Base-by-base conservation (phyloP, 2,888 invertebrate species). In the Epinotia ramella region DNA sequence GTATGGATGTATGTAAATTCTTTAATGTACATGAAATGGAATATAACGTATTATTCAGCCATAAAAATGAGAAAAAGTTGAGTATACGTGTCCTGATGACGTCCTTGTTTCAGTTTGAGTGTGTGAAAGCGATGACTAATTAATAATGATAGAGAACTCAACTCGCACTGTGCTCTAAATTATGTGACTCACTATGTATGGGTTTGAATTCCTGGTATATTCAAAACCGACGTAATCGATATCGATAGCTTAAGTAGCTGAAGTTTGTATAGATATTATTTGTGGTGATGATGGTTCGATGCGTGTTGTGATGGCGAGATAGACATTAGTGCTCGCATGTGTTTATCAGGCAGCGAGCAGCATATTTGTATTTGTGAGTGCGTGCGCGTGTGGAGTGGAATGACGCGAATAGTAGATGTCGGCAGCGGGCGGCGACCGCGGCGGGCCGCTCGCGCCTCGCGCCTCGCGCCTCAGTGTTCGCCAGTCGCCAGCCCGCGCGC, bases 361-460 rank as follows among this genome's bases (percentile, higher is more conserved):
- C 84, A 88, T 90, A 91, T 91, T 92, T 91, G 91, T 91, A 88
- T 90, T 89, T 87, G 89, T 89, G 88, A 86, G 89, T 92, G 91
- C 89, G 93, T 91, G 89, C 89, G 88, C 89, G 91, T 91, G 90
- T 89, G 87, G 88, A 88, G 86, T 86, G 88, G 87, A 86, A 87
- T 93, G 91, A 93, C 92, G 93, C 92, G 93, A 92, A 93, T 91
- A 90, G 86, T 89, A 90, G 91, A 89, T 88, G 86, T 59, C 69
- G 59, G 69, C 46, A 44, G 57, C 44, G 57, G 68, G 88, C 88
- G 85, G 82, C 80, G 80, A 81, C 85, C 84, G 82, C 86, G 83
- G 84, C 83, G 83, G 79, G 78, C 79, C 73, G 75, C 77, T 80
- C 78, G 76, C 78, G 79, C 79, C 53, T 53, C 78, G 76, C 78